Evolutionary conservation across 2,113 vertebrate genomes (phyloP).

Genomic region (Rhynchopsitta pachyrhyncha): DNA sequence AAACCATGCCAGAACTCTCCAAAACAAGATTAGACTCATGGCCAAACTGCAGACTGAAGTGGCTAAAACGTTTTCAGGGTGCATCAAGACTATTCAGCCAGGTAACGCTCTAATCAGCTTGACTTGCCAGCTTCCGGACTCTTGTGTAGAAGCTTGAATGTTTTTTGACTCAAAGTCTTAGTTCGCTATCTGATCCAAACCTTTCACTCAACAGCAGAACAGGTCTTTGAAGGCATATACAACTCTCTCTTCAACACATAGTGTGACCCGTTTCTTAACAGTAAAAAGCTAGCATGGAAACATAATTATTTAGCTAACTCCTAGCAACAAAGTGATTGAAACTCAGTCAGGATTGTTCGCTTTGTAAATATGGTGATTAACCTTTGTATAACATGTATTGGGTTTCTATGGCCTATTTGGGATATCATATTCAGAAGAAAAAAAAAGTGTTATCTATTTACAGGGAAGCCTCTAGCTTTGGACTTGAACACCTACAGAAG

Average conservation of each 20-base stretch:
- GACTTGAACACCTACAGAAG: slow-evolving; percentile 78
- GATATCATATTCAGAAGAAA: slow-evolving; percentile 50
- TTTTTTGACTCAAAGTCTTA: slow-evolving; percentile 33
- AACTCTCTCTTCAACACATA: not conserved
- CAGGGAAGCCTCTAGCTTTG: slow-evolving; percentile 83
- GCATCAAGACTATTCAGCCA: slow-evolving; percentile 37
- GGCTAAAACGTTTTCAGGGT: not conserved
- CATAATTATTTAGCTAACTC: slow-evolving; percentile 21
- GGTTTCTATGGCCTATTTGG: slow-evolving; percentile 63
- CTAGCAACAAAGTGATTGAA: slow-evolving; percentile 42
- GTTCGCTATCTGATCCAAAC: slow-evolving; percentile 46
- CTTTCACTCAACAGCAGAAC: not conserved
- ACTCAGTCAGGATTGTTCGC: slow-evolving; percentile 33
- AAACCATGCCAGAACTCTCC: slow-evolving; percentile 66
- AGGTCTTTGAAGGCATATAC: not conserved
- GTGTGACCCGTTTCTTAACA: slow-evolving; percentile 27
- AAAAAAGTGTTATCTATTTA: slow-evolving; percentile 64
- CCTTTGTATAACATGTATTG: slow-evolving; percentile 13
- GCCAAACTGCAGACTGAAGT: slow-evolving; percentile 42
- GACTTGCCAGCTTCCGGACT: slow-evolving; percentile 54
- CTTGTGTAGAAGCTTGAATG: slow-evolving; percentile 29
- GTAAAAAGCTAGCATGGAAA: slow-evolving; percentile 38
- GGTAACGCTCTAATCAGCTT: slow-evolving; percentile 68
- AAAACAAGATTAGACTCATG: slow-evolving; percentile 54
- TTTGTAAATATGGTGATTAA: not conserved